Evolutionary conservation across 2,888 invertebrate species (phyloP).

Genomic region (Galerucella nymphaeae): DNA sequence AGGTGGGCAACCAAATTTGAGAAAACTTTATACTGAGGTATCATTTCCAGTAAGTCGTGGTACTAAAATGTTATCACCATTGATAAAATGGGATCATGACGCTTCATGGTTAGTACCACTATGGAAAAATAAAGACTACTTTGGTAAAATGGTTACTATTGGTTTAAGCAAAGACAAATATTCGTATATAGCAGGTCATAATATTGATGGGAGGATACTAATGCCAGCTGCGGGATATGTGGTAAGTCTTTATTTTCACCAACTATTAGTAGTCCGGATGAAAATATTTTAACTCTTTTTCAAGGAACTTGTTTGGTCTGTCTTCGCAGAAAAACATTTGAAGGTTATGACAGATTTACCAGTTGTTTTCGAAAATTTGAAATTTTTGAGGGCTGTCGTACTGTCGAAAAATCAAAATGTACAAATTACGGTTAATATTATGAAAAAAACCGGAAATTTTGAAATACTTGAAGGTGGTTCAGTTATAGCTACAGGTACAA

Average conservation of each 20-base stretch:
- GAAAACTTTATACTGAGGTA: slow-evolving; percentile 76
- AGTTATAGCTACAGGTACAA: slow-evolving; percentile 75
- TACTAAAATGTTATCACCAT: slow-evolving; percentile 84
- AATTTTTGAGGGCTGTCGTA: slow-evolving; percentile 69
- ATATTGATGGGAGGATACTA: slow-evolving; percentile 53
- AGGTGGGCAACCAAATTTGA: slow-evolving; percentile 79
- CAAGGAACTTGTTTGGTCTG: slow-evolving; percentile 67
- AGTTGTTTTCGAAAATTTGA: slow-evolving; percentile 70
- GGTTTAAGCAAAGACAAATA: slow-evolving; percentile 56
- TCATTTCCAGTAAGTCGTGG: slow-evolving; percentile 85
- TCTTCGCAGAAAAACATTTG: slow-evolving; percentile 64
- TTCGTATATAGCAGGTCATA: slow-evolving; percentile 47
- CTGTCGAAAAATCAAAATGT: slow-evolving; percentile 63
- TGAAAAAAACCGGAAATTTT: slow-evolving; percentile 51
- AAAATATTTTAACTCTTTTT: background rate
- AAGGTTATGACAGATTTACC: slow-evolving; percentile 62
- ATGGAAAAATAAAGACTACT: slow-evolving; percentile 74
- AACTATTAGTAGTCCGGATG: no score
- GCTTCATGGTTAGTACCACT: slow-evolving; percentile 80
- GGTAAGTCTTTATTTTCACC: no score
- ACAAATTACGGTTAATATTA: slow-evolving; percentile 50
- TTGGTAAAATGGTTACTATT: slow-evolving; percentile 86
- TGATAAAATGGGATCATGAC: slow-evolving; percentile 88
- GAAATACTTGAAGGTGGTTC: slow-evolving; percentile 69
- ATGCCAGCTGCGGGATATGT: slow-evolving; percentile 73